Evolutionary conservation across 2,797 vertebrate genomes (phyloP).

Genomic region (Champsocephalus esox): DNA sequence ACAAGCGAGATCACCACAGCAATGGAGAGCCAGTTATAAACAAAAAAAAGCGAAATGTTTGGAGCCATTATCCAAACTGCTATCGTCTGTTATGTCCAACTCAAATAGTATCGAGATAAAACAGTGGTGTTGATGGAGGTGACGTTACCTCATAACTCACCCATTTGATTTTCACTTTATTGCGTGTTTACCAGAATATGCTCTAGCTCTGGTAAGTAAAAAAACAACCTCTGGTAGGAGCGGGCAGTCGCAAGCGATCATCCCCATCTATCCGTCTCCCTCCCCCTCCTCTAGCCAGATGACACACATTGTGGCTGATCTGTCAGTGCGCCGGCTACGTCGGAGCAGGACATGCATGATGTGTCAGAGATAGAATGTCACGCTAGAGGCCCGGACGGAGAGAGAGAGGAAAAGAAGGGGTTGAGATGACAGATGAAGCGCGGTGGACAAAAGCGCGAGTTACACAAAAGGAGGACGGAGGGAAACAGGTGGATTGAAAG

Average conservation of each 20-base stretch:
- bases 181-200: no score
- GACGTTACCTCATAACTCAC: no score
- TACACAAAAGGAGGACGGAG: conserved; percentile 67
- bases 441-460: conserved; percentile 63
- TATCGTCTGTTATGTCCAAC: conserved; percentile 3
- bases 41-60: conserved; percentile 24
- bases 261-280: conserved; percentile 43
- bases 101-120: not conserved
- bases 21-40: conserved; percentile 38
- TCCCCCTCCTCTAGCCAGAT: conserved; percentile 69
- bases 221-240: conserved; percentile 18
- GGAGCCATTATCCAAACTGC: conserved; percentile 2
- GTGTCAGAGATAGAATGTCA: conserved; percentile 86
- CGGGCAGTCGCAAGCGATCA: conserved; percentile 54
- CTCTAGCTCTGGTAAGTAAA: no score
- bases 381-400: conserved; percentile 71
- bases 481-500: conserved; percentile 75
- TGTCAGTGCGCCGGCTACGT: conserved; percentile 82
- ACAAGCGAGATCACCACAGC: conserved; percentile 36
- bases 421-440: conserved; percentile 72
- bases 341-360: conserved; percentile 83
- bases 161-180: no score
- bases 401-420: conserved; percentile 47
- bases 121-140: no score
- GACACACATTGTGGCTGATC: conserved; percentile 82